phyloP scores from a whole-genome alignment of 2,888 invertebrate species.

The Junonia oenone region DNA sequence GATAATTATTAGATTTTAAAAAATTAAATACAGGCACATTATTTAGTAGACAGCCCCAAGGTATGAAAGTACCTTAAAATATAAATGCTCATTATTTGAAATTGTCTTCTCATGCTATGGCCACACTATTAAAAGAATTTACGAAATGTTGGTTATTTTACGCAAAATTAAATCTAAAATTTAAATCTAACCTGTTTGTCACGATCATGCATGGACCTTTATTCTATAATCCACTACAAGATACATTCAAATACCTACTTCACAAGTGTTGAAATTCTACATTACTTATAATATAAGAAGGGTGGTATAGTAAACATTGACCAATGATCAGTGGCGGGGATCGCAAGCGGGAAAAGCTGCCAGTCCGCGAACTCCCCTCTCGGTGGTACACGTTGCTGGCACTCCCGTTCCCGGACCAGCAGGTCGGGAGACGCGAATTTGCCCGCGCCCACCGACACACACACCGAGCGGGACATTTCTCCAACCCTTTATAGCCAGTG shows the following conservation, averaged over 20 bases:
- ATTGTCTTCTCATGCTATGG: too few species aligned
- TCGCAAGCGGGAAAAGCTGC: slow-evolving; percentile 55
- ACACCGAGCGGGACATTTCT: slow-evolving; percentile 92
- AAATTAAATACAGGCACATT: neutral
- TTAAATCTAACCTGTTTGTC: neutral
- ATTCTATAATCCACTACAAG: too few species aligned
- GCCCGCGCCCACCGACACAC: slow-evolving; percentile 85
- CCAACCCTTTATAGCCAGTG: slow-evolving; percentile 85
- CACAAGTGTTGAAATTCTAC: neutral
- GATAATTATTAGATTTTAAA: neutral
- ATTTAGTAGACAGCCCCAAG: slow-evolving; percentile 12
- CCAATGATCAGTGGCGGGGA: slow-evolving; percentile 42
- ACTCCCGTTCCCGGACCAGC: slow-evolving; percentile 95
- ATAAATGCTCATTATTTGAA: slow-evolving; percentile 46
- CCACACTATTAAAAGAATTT: too few species aligned
- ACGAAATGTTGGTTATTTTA: too few species aligned
- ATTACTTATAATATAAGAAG: neutral
- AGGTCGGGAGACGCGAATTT: slow-evolving; percentile 91
- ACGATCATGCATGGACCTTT: neutral
- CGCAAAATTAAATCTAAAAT: neutral
- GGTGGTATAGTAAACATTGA: slow-evolving; percentile 11
- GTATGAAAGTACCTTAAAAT: slow-evolving; percentile 49
- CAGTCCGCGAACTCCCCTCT: slow-evolving; percentile 83
- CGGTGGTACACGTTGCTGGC: slow-evolving; percentile 94
- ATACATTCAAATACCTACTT: neutral